phyloP scores from a whole-genome alignment of 53 echinoderm and acorn worm genomes.

The Mesocentrotus franciscanus region DNA sequence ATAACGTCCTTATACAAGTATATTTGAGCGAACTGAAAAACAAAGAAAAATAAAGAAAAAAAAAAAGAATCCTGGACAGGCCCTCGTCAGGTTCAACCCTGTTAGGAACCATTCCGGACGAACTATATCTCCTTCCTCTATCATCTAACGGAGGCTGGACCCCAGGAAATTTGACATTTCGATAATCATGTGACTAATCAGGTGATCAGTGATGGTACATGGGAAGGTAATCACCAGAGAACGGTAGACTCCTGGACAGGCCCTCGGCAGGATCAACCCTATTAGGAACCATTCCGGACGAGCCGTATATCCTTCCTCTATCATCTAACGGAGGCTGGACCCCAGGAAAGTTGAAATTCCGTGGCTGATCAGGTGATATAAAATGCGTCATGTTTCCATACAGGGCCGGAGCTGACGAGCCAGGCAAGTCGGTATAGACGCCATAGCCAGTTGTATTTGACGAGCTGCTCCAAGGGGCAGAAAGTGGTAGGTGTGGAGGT shows the following conservation, averaged over 20 bases:
- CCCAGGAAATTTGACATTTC: not conserved
- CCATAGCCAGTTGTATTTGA: constrained; percentile 34
- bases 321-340: not conserved
- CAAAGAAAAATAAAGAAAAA: too few species aligned
- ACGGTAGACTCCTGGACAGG: not conserved
- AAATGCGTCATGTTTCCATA: constrained; percentile 6
- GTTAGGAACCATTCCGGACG: not conserved
- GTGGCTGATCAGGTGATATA: constrained; percentile 6
- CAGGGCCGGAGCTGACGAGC: not conserved
- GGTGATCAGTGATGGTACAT: not conserved
- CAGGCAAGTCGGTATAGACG: constrained; percentile 29
- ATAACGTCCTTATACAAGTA: too few species aligned
- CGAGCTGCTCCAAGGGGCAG: constrained; percentile 25
- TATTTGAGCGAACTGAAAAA: too few species aligned
- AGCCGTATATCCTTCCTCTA: not conserved
- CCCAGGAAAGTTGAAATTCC: not conserved
- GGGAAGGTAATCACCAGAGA: not conserved
- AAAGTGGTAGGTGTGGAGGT: constrained; percentile 14
- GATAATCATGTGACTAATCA: constrained; percentile 17
- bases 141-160: not conserved
- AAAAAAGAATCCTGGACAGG: not conserved
- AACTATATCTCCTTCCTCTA: not conserved
- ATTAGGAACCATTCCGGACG: not conserved
- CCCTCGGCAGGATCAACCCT: not conserved
- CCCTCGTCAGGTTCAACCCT: not conserved